These are phyloP conservation scores for Chrysolophus pictus DNA, from an alignment of 2,797 vertebrate species.

Conservation along the genomic window DNA sequence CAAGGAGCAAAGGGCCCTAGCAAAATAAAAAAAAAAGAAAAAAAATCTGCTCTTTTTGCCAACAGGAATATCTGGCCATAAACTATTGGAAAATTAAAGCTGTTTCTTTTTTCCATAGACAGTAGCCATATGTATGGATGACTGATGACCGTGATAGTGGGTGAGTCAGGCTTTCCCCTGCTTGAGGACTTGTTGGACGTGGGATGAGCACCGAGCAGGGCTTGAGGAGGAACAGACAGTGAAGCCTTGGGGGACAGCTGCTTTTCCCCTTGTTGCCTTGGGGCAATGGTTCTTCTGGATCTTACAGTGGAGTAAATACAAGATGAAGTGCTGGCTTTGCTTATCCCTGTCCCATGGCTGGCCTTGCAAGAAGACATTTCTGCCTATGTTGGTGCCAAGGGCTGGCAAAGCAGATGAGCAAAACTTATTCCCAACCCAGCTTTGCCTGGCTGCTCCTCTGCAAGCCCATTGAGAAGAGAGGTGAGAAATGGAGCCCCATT, in stretches of 20 bases:
- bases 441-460: background rate
- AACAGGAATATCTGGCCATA: slow-evolving; percentile 42
- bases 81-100: slow-evolving; percentile 33
- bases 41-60: background rate
- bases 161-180: slow-evolving; percentile 35
- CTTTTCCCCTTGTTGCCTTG: background rate
- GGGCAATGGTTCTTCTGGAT: background rate
- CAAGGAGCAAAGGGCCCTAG: background rate
- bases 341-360: background rate
- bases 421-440: background rate
- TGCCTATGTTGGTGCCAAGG: background rate
- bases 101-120: slow-evolving; percentile 29
- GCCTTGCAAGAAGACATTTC: background rate
- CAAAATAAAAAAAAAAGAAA: background rate
- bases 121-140: slow-evolving; percentile 30
- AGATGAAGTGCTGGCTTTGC: background rate
- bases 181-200: background rate
- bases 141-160: slow-evolving; percentile 17
- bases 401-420: background rate
- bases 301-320: background rate
- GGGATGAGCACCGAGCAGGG: background rate
- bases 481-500: background rate
- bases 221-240: background rate
- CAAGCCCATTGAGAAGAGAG: background rate
- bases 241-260: background rate